phyloP scores from a whole-genome alignment of 2,113 vertebrate species.

The Hystrix brachyura region DNA sequence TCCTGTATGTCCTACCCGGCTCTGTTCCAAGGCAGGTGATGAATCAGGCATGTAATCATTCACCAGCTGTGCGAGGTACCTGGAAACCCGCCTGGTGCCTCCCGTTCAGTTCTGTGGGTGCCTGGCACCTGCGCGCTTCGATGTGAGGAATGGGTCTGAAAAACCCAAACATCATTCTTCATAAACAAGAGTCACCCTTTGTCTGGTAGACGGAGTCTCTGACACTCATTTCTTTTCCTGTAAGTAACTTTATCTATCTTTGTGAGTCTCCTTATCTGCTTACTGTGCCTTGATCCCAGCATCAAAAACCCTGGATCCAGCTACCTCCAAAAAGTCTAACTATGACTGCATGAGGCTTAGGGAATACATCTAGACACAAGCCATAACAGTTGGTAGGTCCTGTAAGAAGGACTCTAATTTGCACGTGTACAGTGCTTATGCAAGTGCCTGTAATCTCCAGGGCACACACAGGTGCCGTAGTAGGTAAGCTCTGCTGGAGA shows the following conservation, averaged over 20 bases:
- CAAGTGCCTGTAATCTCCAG: neutral
- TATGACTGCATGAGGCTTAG: neutral
- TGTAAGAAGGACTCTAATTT: neutral
- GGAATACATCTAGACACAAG: neutral
- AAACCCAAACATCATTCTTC: neutral
- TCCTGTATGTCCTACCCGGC: accelerated
- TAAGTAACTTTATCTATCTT: neutral
- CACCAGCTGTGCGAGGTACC: too few relatives aligned
- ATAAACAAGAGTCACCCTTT: neutral
- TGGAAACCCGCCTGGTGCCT: neutral
- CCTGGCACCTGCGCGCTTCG: neutral
- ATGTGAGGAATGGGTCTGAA: neutral
- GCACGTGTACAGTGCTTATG: accelerated
- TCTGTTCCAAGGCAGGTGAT: neutral
- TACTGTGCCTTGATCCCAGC: neutral
- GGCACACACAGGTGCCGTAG: accelerated
- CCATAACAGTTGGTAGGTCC: neutral
- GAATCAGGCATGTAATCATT: neutral
- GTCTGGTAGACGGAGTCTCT: neutral
- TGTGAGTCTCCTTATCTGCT: neutral
- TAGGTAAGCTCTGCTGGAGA: neutral
- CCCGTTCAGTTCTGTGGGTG: neutral
- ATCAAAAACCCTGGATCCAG: neutral
- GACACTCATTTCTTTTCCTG: neutral
- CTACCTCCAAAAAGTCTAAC: neutral